Base-by-base conservation (phyloP, 2,113 vertebrate genomes). In the Zingel zingel region DNA sequence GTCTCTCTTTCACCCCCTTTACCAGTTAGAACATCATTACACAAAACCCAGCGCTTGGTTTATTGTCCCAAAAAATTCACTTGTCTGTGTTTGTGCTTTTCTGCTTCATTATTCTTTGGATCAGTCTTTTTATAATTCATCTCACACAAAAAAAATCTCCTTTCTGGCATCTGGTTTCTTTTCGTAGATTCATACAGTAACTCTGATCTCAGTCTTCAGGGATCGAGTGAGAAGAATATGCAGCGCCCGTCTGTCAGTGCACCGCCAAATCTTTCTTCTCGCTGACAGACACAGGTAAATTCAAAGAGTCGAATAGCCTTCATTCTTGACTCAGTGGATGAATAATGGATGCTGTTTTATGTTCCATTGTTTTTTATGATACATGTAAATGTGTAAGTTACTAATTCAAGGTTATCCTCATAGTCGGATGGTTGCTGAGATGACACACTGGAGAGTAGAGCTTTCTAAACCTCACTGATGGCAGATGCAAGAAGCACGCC, bases 11-110 rank as follows among this genome's bases (percentile, higher is more conserved):
- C 66, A 8, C 27, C 71, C 16, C 77, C 67, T 56, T 56, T 64
- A 30, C 79, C 78, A 81, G 59, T 86, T 75, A 53, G 62, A 86
- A 78, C 80, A 87, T 89, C 82, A 90, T 88, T 81, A 89, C 85
- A 86, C 83, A 69, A 90, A 92, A 86, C 61, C 76, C 51, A 8
- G 33, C 7, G 30, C 75, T 73, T 59, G 12, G 25, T 83, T 67
- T 84, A 75, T 85, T 88, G 83, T 86, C 74, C 58, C 3, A 63
- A 74, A 43, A 82, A 68, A 62, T 67, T 16, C 59, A 25, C 23
- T 77, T 36, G 12, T 70, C 68, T 73, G 71, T 56, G 53, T 18
- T 76, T 47, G 27, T 27, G 27, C 16, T 62, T 59, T n/a, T 79
- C 30, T 62, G 67, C 64, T 70, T 80, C 33, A 19, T 65, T 81